phyloP scores from a whole-genome alignment of 1,140 invertebrate species.

The Sycophaga agraensis region DNA sequence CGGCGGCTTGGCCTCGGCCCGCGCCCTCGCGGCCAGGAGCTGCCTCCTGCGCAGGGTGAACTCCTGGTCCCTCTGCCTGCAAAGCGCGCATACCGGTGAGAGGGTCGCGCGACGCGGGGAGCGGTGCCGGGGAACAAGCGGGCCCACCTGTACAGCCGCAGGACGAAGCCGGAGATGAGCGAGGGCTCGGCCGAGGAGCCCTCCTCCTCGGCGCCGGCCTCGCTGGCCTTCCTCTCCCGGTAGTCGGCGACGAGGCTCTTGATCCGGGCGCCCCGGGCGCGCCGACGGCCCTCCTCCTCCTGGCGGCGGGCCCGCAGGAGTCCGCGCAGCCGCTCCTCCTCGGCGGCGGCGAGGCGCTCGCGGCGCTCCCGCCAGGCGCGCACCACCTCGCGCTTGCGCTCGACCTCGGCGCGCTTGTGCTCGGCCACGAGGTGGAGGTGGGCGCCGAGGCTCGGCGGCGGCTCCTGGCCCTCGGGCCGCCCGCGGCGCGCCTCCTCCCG shows the following conservation, averaged over 20 bases:
- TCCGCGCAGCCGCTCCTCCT: constrained; percentile 38
- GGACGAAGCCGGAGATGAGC: neutral
- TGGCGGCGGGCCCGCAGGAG: constrained; percentile 28
- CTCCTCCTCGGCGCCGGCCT: neutral
- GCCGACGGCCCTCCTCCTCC: constrained; percentile 32
- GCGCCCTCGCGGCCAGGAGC: neutral
- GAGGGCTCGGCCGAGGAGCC: neutral
- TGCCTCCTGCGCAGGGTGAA: constrained; percentile 41
- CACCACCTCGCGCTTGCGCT: constrained; percentile 42
- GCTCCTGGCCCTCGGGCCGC: too few species aligned
- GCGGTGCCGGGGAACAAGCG: too few species aligned
- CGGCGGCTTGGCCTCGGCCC: neutral
- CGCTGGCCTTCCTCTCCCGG: constrained; percentile 34
- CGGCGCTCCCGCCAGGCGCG: constrained; percentile 45
- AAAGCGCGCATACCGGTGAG: too few species aligned
- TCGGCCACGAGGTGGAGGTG: neutral
- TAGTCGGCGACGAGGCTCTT: constrained; percentile 40
- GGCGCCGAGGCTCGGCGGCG: neutral
- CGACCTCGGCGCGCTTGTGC: constrained; percentile 23
- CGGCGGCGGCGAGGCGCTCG: constrained; percentile 36
- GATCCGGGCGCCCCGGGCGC: constrained; percentile 28
- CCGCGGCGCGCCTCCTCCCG: constrained; percentile 26
- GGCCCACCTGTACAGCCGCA: constrained; percentile 9
- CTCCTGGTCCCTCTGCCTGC: constrained; percentile 44
- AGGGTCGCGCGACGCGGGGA: too few species aligned